These are phyloP conservation scores for Morpho deidamia DNA, from an alignment of 2,888 invertebrate genomes.

Conservation along the genomic window DNA sequence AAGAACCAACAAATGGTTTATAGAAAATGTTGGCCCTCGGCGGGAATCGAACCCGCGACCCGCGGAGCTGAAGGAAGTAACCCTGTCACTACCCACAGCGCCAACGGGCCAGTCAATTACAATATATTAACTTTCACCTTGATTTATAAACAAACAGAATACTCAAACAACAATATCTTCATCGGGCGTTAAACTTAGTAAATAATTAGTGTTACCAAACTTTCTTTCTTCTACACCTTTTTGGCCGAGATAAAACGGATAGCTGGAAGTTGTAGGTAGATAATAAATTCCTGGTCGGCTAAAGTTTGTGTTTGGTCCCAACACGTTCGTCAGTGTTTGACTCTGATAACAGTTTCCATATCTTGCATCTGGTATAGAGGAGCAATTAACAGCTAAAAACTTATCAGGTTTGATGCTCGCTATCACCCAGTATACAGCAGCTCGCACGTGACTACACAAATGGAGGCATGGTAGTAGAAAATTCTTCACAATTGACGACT, in stretches of 20 bases:
- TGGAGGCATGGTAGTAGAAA: conserved; percentile 61
- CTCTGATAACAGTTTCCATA: conserved; percentile 49
- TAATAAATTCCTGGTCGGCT: conserved; percentile 56
- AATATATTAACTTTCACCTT: neutral
- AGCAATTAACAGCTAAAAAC: conserved; percentile 52
- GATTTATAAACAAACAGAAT: conserved; percentile 21
- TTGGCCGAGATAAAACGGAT: conserved; percentile 52
- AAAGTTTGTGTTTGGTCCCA: conserved; percentile 59
- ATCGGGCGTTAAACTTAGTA: conserved; percentile 47
- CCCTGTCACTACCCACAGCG: too few relatives aligned
- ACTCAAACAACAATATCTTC: conserved; percentile 44
- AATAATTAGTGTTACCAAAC: conserved; percentile 45
- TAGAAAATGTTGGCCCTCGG: too few relatives aligned
- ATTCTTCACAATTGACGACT: conserved; percentile 43
- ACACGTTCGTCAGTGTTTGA: conserved; percentile 36
- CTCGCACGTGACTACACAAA: conserved; percentile 59
- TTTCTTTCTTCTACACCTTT: conserved; percentile 40
- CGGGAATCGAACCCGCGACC: too few relatives aligned
- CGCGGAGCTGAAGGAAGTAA: too few relatives aligned
- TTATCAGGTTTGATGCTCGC: conserved; percentile 44
- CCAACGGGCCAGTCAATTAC: too few relatives aligned
- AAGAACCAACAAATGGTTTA: too few relatives aligned
- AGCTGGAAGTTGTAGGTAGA: conserved; percentile 43
- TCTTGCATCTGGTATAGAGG: conserved; percentile 44
- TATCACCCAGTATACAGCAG: conserved; percentile 51